Evolutionary conservation across 2,888 invertebrate genomes (phyloP).

Genomic region (Spilosoma lubricipeda): DNA sequence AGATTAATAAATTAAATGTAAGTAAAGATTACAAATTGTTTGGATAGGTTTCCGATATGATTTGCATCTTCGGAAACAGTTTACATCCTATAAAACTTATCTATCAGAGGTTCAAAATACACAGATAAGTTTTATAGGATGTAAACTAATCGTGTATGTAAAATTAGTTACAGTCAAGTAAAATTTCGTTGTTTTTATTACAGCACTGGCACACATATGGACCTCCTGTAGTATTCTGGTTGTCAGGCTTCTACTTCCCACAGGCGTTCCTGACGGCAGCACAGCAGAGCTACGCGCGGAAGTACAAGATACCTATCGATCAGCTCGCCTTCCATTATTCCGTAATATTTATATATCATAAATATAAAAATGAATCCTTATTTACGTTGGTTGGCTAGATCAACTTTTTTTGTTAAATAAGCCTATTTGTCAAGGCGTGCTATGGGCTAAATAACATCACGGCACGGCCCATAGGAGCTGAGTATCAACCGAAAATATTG

Average conservation of each 20-base stretch:
- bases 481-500: too few relatives aligned
- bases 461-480: too few relatives aligned
- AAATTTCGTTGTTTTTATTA: background rate
- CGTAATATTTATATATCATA: constrained; percentile 68
- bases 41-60: background rate
- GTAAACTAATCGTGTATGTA: too few relatives aligned
- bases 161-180: background rate
- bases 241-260: constrained; percentile 97
- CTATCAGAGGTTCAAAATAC: too few relatives aligned
- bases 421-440: too few relatives aligned
- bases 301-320: constrained; percentile 97
- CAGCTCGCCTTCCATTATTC: constrained; percentile 93
- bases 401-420: too few relatives aligned
- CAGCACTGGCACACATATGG: constrained; percentile 94
- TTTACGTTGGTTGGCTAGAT: too few relatives aligned
- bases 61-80: background rate
- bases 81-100: background rate
- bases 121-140: too few relatives aligned
- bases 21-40: background rate
- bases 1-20: background rate
- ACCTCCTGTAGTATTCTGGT: constrained; percentile 94
- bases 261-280: constrained; percentile 98
- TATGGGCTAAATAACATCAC: too few relatives aligned
- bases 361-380: too few relatives aligned
- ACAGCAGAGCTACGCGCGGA: constrained; percentile 96